Base-by-base conservation (phyloP, 2,888 invertebrate genomes). In the Parnassius apollo region DNA sequence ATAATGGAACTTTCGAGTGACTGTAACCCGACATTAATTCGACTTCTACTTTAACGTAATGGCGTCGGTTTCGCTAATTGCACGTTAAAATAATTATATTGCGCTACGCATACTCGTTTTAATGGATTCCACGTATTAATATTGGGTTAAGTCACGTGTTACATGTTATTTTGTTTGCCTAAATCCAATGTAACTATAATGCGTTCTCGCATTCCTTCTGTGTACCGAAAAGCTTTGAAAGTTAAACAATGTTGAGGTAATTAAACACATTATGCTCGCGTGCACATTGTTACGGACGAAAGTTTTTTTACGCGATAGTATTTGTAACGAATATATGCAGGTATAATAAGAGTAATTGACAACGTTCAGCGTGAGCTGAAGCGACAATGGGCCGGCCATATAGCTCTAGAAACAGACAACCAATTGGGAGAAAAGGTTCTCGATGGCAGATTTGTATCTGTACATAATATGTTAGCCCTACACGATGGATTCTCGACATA, bases 1-100 rank as follows among this genome's bases (percentile, higher is more conserved):
- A 89, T 89, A 91, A 91, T 91, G 90, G 90, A 89, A 88, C 84
- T 86, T 89, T 86, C 86, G 81, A 90, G 86, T 88, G 88, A 88
- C 86, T 88, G 80, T 85, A 87, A 88, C 86, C 90, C 81, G 69
- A 82, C 89, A 89, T 90, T 90, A 91, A 91, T 91, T 88, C 80
- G 82, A 88, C 86, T 85, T 83, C 86, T 86, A 88, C 88, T 85
- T 85, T 78, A 80, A 75, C 77, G 75, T 91, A 90, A 91, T 91
- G 87, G 90, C 82, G 84, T 84, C 81, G 91, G 91, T 91, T 91
- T 87, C 83, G 77, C 89, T 90, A 91, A 91, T 91, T 91, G 89
- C 85, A 77, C 81, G 85, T 85, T 83, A 82, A 85, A 86, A 89
- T 89, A 85, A 88, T 88, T 86, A 87, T 86, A 86, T 86, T 84